Evolutionary conservation across 2,888 invertebrate species (phyloP), one percentile per base, ranked within the genome.

Genomic region (Pecten maximus): DNA sequence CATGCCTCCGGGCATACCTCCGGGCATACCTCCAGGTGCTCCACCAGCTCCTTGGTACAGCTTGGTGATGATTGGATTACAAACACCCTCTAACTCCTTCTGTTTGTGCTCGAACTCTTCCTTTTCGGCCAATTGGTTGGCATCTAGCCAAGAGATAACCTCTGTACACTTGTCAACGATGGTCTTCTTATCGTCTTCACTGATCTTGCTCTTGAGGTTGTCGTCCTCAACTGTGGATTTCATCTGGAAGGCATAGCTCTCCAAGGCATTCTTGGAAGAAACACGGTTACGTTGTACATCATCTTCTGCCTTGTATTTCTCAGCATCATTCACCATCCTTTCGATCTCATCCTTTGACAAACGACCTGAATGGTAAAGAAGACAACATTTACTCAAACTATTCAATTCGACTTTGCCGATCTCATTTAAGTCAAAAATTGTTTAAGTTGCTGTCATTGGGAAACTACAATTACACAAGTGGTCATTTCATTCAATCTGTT

Each of bases 51-150:
- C 98, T 97, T 98, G 98, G 97, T 99, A 99, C 97, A 99, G 97
- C 97, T 99, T 99, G 91, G 99, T 98, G 97, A 99, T 98, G 97
- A 99, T 99, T 40, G 99, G 99, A 97, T 98, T 99, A 98, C 99
- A 99, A 88, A 99, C 97, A 91, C 97, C 97, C 97, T 99, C 99
- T 95, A 99, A 97, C 97, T 99, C 99, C 97, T 99, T 99, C 97
- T 99, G 98, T 97, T 99, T 98, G 97, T 98, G 98, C 96, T 99
- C 99, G 95, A 98, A 99, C 97, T 99, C 99, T 96, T 99, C 99
- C 97, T 99, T 99, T 94, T 99, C 99, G 60, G 99, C 99, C 95
- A 98, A 97, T 92, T 97, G 97, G 95, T 98, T 98, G 86, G 96
- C 95, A 91, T 97, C 97, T 92, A 98, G 95, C 97, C 96, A 96